Base-by-base conservation (phyloP, 2,888 invertebrate genomes). In the Platerodrilus igneus region DNA sequence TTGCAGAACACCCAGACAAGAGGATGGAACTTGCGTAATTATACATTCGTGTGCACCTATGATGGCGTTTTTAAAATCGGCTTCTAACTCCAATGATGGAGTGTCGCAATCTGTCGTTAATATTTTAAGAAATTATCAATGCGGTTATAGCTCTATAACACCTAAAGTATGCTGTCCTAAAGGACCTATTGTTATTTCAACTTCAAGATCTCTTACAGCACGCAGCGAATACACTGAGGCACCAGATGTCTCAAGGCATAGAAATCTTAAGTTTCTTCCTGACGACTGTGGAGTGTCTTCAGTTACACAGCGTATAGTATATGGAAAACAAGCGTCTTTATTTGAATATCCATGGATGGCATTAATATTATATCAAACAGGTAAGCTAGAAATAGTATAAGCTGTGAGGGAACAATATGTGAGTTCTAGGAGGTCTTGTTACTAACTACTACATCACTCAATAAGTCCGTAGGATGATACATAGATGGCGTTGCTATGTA, bases 301-400 rank as follows among this genome's bases (percentile, higher is more conserved):
- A 4, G 60, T 67, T 45, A 2, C 46, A 60, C 21, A 33, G 5
- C 35, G 32, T 19, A 50, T 50, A 23, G 28, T 20, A 16, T 74
- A 76, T 2, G 86, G 86, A 0, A 72, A 77, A 26, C 67, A 71
- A 44, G 79, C 85, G 0, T 61, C 61, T 0, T 59, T 83, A 3
- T 75, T 72, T 22, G 80, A 86, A 51, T 83, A 77, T 64, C 86
- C 86, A 0, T 86, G 86, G 86, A 80, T 86, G 82, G 83, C 79
- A 0, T 66, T 85, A 2, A 59, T 86, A n/a, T 74, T 76, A 2
- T 86, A 83, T 40, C 33, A 57, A 7, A 55, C 51, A 4, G 47
- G 59, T 29, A 19, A 4, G 8, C 21, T 19, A 22, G 9, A 1
- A 14, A 18, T 11, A 18, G 6, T 21, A 8, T 8, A 17, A 4